Evolutionary conservation across 1,140 invertebrate species (phyloP).

Genomic region (Myzus persicae): DNA sequence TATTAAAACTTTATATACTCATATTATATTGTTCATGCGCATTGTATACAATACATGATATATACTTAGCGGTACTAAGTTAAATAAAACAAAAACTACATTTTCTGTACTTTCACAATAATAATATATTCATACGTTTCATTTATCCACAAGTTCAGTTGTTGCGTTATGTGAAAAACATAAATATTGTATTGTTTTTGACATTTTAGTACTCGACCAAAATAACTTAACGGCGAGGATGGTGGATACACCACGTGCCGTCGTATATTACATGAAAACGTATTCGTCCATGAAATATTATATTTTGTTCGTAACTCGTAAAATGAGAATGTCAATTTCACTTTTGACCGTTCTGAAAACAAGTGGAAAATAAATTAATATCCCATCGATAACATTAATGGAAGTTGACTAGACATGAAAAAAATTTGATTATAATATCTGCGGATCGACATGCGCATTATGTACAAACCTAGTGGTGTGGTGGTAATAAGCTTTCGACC

Average conservation of each 20-base stretch:
- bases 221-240: background rate
- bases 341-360: background rate
- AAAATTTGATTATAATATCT: background rate
- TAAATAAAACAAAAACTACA: background rate
- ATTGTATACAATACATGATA: background rate
- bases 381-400: background rate
- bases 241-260: background rate
- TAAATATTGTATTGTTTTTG: constrained; percentile 18
- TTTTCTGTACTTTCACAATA: background rate
- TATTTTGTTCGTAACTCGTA: background rate
- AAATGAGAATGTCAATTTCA: constrained; percentile 33
- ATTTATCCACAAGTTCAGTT: background rate
- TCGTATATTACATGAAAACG: background rate
- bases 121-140: background rate
- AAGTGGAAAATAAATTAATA: background rate
- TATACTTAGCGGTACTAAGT: background rate
- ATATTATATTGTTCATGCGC: background rate
- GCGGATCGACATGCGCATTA: background rate
- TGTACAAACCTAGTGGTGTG: background rate
- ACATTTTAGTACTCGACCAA: background rate
- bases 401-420: constrained; percentile 1
- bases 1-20: background rate
- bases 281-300: background rate
- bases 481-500: background rate
- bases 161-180: background rate